Base-by-base conservation (phyloP, 1,140 invertebrate genomes). In the Popillia japonica region DNA sequence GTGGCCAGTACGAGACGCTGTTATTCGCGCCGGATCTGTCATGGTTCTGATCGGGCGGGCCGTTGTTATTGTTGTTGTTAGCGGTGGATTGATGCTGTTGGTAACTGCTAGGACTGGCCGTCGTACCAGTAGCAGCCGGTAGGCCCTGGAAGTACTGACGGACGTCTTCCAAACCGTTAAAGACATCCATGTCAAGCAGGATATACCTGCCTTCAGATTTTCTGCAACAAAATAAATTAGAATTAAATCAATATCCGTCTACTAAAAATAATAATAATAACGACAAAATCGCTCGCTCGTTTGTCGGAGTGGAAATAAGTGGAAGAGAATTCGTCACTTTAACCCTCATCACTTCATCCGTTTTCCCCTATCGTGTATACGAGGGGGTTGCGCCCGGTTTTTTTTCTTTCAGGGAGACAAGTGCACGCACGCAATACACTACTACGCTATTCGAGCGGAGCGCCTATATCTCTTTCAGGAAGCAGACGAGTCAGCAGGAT, bases 121-220 rank as follows among this genome's bases (percentile, higher is more conserved):
- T 85, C 84, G 90, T 85, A 80, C 87, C 85, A 79, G 88, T 88
- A 68, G 89, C 87, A 82, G 90, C 90, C 77, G 93, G 93, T 84
- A 93, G 87, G 85, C 92, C 92, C 89, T 93, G 92, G 88, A 93
- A 93, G 88, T 93, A 94, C 89, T 93, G 92, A 85, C 92, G 91
- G 86, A 92, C 92, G 87, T 92, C 92, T 90, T 93, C 92, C 90
- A 94, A 88, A 88, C 93, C 92, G 90, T 93, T 93, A 86, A 92
- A 92, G 88, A 91, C 90, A 90, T 93, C 92, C 93, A 94, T 94
- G 87, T 89, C 90, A 88, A 87, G 87, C 88, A 88, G 86, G 83
- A 80, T 77, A 77, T 75, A 84, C 84, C 83, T 83, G 83, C 83
- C 79, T 75, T 76, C 72, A 75, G 77, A 17, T 75, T 68, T 78